phyloP scores from a whole-genome alignment of 2,113 vertebrate genomes.

The Alectura lathami region DNA sequence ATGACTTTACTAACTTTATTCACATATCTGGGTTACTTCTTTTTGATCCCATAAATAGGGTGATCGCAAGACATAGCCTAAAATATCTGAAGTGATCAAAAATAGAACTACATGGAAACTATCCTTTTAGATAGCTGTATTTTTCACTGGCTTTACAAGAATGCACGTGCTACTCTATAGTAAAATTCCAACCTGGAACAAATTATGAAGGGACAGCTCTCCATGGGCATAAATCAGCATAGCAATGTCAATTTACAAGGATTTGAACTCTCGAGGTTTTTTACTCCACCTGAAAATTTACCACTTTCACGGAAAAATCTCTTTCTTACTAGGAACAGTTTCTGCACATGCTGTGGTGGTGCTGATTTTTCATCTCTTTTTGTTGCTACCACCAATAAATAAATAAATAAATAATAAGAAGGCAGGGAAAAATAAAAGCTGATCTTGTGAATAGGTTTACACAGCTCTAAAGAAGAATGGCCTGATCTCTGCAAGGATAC shows the following conservation, averaged over 20 bases:
- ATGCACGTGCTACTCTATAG: not conserved
- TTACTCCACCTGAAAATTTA: slow-evolving; percentile 16
- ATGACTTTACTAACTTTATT: slow-evolving; percentile 58
- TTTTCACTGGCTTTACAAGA: slow-evolving; percentile 21
- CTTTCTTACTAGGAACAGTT: not conserved
- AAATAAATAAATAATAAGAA: not conserved
- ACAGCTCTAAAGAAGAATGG: slow-evolving; percentile 66
- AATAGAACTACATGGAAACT: slow-evolving; percentile 22
- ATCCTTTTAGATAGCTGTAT: not conserved
- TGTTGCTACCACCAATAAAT: not conserved
- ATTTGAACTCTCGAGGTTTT: not conserved
- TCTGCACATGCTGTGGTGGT: not conserved
- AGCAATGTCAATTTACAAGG: slow-evolving; percentile 50
- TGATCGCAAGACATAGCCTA: slow-evolving; percentile 19
- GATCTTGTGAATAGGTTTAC: slow-evolving; percentile 51
- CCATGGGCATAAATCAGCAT: slow-evolving; percentile 53
- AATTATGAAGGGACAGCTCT: slow-evolving; percentile 54
- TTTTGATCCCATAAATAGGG: slow-evolving; percentile 47
- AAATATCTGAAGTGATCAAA: slow-evolving; percentile 35
- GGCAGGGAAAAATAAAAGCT: not conserved
- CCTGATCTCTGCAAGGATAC: slow-evolving; percentile 61
- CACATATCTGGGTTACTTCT: slow-evolving; percentile 37
- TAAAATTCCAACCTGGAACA: slow-evolving; percentile 59
- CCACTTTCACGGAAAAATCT: not conserved
- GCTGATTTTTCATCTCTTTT: not conserved